These are phyloP conservation scores for Amblyopsis hoosieri DNA, from an alignment of 2,797 vertebrate genomes.

Conservation along the genomic window DNA sequence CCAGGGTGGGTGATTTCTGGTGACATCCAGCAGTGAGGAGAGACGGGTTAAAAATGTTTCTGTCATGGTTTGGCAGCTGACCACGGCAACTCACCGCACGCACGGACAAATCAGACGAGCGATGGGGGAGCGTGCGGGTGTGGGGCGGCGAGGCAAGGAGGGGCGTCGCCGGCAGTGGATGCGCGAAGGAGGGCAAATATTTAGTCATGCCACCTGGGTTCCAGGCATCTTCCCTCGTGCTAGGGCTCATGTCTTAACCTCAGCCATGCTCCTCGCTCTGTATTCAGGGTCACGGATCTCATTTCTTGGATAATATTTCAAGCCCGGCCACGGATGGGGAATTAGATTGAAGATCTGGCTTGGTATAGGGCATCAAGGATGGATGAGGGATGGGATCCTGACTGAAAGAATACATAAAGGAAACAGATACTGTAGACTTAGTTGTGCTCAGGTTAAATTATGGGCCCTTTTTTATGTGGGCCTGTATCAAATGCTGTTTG, in stretches of 20 bases:
- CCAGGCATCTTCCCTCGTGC: slow-evolving; percentile 42
- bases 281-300: slow-evolving; percentile 87
- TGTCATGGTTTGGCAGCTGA: slow-evolving; percentile 62
- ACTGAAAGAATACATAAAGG: slow-evolving; percentile 36
- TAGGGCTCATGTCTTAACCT: slow-evolving; percentile 52
- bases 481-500: slow-evolving; percentile 38
- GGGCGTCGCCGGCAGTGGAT: slow-evolving; percentile 60
- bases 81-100: slow-evolving; percentile 61
- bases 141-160: slow-evolving; percentile 10
- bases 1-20: slow-evolving; percentile 72
- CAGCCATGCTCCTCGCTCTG: slow-evolving; percentile 47
- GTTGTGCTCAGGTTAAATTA: slow-evolving; percentile 39
- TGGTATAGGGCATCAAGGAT: slow-evolving; percentile 60
- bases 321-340: slow-evolving; percentile 79
- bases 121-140: slow-evolving; percentile 29
- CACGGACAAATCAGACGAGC: slow-evolving; percentile 54
- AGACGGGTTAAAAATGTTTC: slow-evolving; percentile 57
- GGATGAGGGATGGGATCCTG: slow-evolving; percentile 52
- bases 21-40: slow-evolving; percentile 61
- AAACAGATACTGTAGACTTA: slow-evolving; percentile 60
- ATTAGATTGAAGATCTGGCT: slow-evolving; percentile 78
- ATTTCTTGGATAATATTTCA: slow-evolving; percentile 84
- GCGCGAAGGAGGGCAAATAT: slow-evolving; percentile 78
- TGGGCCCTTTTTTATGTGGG: slow-evolving; percentile 39
- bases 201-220: slow-evolving; percentile 73